Base-by-base conservation (phyloP, 2,797 vertebrate genomes). In the Coregonus sp. region DNA sequence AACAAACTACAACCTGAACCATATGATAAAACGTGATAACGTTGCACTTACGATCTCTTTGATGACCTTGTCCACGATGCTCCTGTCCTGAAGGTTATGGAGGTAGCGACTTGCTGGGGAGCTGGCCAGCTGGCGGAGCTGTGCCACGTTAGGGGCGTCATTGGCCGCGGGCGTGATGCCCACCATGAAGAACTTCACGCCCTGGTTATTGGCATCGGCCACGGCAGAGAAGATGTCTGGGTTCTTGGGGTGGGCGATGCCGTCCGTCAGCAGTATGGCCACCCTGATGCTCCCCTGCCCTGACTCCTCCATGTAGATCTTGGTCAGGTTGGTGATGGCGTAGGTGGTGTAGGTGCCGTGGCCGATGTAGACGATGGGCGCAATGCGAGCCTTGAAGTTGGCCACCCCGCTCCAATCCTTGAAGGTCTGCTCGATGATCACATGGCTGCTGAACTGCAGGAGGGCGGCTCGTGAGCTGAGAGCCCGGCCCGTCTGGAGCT, bases 361-460 rank as follows among this genome's bases (percentile, higher is more conserved):
- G 35, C 96, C 96, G 14, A 97, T 96, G 85, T 95, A 96, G 1
- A 75, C 59, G 14, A 98, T 94, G 12, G 95, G 93, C 16, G 87
- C 74, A 7, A 97, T 78, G 9, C 80, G 90, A 54, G 94, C 88
- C 87, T 94, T 95, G 89, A 97, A 97, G 77, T 91, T 87, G 15
- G 94, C 93, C 0, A 90, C 86, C 35, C 95, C 95, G 80, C 82
- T 88, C 97, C 96, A 98, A 79, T 96, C 92, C 70, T 86, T 94
- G 89, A 97, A 97, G 29, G 92, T 94, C 88, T 96, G 96, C 85
- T 97, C 96, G 0, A 93, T 87, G 82, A 91, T 91, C 72, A 97
- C 96, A 0, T 95, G 95, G 89, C 96, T 97, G 92, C 96, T 97
- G 86, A 97, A 98, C 91, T 98, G 97, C 2, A 98, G 93, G 75